Evolutionary conservation across 2,888 invertebrate genomes (phyloP).

Genomic region (Melinopterus prodromus): DNA sequence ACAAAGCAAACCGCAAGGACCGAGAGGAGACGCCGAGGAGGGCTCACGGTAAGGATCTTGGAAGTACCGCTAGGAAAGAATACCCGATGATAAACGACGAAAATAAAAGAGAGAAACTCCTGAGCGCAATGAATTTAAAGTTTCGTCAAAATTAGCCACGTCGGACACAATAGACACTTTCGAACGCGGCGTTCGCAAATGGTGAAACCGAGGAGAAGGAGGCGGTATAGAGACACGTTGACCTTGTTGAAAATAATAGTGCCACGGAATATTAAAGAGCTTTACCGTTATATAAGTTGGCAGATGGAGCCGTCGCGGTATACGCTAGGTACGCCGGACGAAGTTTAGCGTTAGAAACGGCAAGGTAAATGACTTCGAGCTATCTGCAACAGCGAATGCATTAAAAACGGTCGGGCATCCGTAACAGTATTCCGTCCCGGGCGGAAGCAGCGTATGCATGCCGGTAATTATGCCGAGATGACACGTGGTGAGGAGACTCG

Average conservation of each 20-base stretch:
- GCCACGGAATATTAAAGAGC: conserved; percentile 36
- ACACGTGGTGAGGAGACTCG: background rate
- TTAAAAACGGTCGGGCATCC: background rate
- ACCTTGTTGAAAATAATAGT: conserved; percentile 36
- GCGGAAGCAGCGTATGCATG: background rate
- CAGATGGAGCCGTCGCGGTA: background rate
- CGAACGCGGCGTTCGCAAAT: background rate
- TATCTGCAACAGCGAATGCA: background rate
- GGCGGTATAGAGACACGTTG: background rate
- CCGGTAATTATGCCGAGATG: background rate
- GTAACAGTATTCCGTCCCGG: background rate
- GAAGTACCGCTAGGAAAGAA: background rate
- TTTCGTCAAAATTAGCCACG: background rate
- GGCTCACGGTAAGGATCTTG: no score
- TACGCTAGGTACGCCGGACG: no score
- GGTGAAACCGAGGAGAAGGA: background rate
- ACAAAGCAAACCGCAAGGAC: background rate
- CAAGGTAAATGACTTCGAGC: background rate
- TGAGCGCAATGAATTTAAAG: background rate
- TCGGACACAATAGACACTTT: background rate
- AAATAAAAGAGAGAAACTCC: background rate
- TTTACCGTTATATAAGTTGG: conserved; percentile 33
- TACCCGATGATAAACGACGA: background rate
- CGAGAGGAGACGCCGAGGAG: background rate
- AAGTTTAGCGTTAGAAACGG: background rate